Base-by-base conservation (phyloP, 1,140 invertebrate genomes). In the Dreissena polymorpha region DNA sequence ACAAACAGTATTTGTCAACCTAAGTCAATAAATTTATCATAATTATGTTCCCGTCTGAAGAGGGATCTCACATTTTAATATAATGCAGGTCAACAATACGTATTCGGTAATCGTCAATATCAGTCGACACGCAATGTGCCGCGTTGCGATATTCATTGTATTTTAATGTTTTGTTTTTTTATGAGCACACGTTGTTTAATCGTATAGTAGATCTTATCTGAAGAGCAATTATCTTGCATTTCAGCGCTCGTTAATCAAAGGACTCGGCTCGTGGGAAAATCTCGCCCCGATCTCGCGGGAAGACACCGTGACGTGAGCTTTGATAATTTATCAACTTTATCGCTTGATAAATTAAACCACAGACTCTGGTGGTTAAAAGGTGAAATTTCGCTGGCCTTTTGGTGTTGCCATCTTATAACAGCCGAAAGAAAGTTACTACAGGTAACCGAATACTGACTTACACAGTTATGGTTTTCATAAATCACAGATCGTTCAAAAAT, bases 211-310 rank as follows among this genome's bases (percentile, higher is more conserved):
- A 78, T 78, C 12, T 69, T 78, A 78, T 78, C 76, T 14, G 18
- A 18, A 51, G 75, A 69, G 51, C 78, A 25, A 80, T 55, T 64
- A 57, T 57, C 72, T 57, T 63, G 25, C 51, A 60, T 80, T 72
- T 80, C 69, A 80, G 70, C 53, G 55, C 5, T 29, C 78, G 72
- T 80, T 80, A 72, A 80, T 80, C 68, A 80, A 71, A 72, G 68
- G 12, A 27, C n/a, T 13, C 12, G 29, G 51, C 68, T 80, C 78
- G 78, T 80, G 78, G 78, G 78, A 80, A 80, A 80, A 80, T 80
- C 69, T 57, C 39, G n/a, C 57, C 18, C 63, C 29, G n/a, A 72
- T 80, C 78, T 71, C 55, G 16, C 1, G 21, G 23, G 69, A 80
- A 80, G 78, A 80, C 78, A 71, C 78, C 51, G 53, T 71, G 78